phyloP scores from a whole-genome alignment of 2,113 vertebrate genomes.

The Gracilinanus agilis region DNA sequence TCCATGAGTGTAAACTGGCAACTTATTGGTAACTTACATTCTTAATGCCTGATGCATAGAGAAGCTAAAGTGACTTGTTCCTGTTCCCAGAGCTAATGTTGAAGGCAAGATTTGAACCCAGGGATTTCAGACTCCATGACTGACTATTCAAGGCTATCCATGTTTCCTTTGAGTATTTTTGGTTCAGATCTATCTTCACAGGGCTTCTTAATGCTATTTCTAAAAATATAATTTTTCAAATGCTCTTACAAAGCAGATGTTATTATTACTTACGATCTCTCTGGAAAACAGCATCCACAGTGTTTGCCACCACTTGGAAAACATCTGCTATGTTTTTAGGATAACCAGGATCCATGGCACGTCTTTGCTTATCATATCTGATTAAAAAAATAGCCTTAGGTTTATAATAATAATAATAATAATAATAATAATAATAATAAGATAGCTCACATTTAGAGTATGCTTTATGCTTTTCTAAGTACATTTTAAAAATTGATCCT shows the following conservation, averaged over 20 bases:
- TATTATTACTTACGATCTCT: constrained; percentile 82
- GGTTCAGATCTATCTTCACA: neutral
- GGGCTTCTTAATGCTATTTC: neutral
- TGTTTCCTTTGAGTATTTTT: neutral
- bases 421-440: neutral
- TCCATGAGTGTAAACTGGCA: neutral
- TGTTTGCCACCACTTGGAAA: constrained; percentile 84
- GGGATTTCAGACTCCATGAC: neutral
- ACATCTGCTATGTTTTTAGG: constrained; percentile 82
- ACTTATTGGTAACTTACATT: neutral
- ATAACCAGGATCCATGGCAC: constrained; percentile 87
- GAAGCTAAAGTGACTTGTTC: neutral
- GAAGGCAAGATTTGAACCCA: neutral
- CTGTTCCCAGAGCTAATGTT: neutral
- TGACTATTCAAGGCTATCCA: neutral
- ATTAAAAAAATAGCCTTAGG: constrained; percentile 9
- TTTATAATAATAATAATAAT: constrained; percentile 11
- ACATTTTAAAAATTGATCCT: neutral
- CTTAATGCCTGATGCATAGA: neutral
- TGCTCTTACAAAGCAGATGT: neutral
- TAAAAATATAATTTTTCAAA: neutral
- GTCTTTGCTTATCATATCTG: constrained; percentile 89
- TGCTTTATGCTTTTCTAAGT: neutral
- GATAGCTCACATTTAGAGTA: constrained; percentile 5
- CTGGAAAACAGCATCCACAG: constrained; percentile 89